These are phyloP conservation scores for Mus pahari DNA, from an alignment of 2,113 vertebrate species.

Conservation along the genomic window DNA sequence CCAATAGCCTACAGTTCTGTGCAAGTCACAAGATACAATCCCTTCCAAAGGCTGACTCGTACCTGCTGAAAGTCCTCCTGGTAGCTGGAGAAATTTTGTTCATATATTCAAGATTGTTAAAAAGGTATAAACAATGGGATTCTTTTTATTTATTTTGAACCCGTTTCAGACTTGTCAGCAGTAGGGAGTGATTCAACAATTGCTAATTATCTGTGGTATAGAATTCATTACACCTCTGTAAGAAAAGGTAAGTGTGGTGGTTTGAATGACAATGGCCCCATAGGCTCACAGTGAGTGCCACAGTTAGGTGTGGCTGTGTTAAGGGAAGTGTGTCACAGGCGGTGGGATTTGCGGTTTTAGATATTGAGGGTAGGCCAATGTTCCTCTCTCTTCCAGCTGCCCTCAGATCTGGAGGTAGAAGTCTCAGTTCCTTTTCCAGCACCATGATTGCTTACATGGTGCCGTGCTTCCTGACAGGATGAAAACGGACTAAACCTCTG, in stretches of 20 bases:
- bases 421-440: background rate
- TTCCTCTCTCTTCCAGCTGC: background rate
- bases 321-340: background rate
- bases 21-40: background rate
- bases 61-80: slow-evolving; percentile 30
- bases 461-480: background rate
- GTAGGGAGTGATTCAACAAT: slow-evolving; percentile 15
- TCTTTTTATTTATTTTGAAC: slow-evolving; percentile 27
- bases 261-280: background rate
- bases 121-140: background rate
- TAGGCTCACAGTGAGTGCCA: background rate
- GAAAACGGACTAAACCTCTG: background rate
- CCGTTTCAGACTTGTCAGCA: slow-evolving; percentile 52
- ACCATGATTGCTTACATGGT: background rate
- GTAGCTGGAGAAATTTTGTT: slow-evolving; percentile 40
- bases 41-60: background rate
- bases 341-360: background rate
- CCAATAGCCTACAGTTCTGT: background rate
- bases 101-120: slow-evolving; percentile 28
- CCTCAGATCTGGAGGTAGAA: background rate
- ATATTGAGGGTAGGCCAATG: background rate
- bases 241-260: background rate
- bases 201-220: background rate
- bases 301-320: background rate
- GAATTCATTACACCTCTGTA: background rate